phyloP scores from a whole-genome alignment of 2,888 invertebrate species.

The Aleiodes alternator region DNA sequence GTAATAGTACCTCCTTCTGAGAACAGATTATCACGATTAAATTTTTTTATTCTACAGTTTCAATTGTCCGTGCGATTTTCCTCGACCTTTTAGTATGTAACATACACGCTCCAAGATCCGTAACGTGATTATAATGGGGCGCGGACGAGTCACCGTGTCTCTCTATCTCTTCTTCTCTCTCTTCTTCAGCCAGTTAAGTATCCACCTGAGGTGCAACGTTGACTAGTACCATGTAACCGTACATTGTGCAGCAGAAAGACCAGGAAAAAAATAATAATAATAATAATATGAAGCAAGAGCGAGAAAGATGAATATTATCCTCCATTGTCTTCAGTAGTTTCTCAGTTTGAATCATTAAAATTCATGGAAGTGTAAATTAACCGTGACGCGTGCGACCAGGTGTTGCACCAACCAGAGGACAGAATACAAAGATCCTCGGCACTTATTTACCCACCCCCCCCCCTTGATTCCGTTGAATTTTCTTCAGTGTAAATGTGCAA shows the following conservation, averaged over 20 bases:
- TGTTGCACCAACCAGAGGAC: conserved; percentile 55
- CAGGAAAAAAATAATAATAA: no score
- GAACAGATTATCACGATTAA: no score
- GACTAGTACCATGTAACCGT: not conserved
- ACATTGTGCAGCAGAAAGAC: conserved; percentile 1
- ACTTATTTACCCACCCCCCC: not conserved
- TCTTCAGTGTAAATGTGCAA: no score
- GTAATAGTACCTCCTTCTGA: no score
- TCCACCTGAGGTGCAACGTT: conserved; percentile 12
- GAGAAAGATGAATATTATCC: conserved; percentile 5
- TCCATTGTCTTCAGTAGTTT: conserved; percentile 54
- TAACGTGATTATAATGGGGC: conserved; percentile 41
- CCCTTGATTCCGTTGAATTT: no score
- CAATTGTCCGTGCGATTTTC: conserved; percentile 5
- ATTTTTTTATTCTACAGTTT: no score
- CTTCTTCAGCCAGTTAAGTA: not conserved
- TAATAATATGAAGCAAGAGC: conserved; percentile 23
- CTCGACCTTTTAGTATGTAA: conserved; percentile 20
- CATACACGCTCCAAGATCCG: conserved; percentile 12
- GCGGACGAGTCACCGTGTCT: conserved; percentile 32
- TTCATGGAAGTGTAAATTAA: conserved; percentile 68
- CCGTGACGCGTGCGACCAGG: conserved; percentile 63
- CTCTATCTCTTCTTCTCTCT: no score
- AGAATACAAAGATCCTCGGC: conserved; percentile 18
- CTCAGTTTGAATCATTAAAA: conserved; percentile 62